Conservation (phyloP, 2,888 invertebrate genomes). For the Orthonychiurus folsomi region DNA sequence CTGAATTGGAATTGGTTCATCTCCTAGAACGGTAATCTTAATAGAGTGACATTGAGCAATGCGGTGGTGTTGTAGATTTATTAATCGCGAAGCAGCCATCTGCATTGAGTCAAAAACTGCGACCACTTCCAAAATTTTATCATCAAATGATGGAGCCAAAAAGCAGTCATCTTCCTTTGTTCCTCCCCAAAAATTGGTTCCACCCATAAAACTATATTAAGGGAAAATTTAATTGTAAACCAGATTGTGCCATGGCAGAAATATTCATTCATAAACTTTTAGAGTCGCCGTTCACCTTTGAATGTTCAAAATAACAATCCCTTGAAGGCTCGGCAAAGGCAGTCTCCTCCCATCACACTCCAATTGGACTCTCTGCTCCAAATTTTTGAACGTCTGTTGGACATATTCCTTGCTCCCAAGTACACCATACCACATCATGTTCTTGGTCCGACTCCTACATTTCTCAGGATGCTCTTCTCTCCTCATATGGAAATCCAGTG, state of each 20-base stretch:
- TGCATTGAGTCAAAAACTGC: constrained; percentile 96
- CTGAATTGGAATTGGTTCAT: constrained; percentile 40
- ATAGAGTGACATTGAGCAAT: constrained; percentile 94
- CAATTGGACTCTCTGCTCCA: constrained; percentile 86
- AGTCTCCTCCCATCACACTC: constrained; percentile 95
- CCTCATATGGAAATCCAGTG: constrained; percentile 92
- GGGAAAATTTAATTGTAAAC: constrained; percentile 12
- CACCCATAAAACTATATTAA: constrained; percentile 84
- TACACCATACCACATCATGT: constrained; percentile 82
- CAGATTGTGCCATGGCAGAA: not conserved
- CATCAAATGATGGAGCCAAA: constrained; percentile 87
- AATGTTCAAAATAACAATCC: constrained; percentile 93
- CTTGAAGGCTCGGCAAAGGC: constrained; percentile 88
- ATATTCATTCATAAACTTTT: no score
- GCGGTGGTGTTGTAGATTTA: constrained; percentile 91
- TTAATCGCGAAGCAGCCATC: constrained; percentile 90
- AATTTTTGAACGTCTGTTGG: constrained; percentile 87
- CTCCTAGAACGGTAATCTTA: constrained; percentile 88
- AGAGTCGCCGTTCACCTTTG: constrained; percentile 54
- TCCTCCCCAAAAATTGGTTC: constrained; percentile 97
- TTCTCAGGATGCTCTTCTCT: constrained; percentile 95
- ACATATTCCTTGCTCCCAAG: constrained; percentile 50
- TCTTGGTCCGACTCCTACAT: constrained; percentile 83
- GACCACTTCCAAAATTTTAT: constrained; percentile 90
- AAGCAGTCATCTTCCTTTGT: constrained; percentile 85